Evolutionary conservation across 2,797 vertebrate species (phyloP), one percentile per base, ranked within the genome.

Genomic region (Xenopus petersii): DNA sequence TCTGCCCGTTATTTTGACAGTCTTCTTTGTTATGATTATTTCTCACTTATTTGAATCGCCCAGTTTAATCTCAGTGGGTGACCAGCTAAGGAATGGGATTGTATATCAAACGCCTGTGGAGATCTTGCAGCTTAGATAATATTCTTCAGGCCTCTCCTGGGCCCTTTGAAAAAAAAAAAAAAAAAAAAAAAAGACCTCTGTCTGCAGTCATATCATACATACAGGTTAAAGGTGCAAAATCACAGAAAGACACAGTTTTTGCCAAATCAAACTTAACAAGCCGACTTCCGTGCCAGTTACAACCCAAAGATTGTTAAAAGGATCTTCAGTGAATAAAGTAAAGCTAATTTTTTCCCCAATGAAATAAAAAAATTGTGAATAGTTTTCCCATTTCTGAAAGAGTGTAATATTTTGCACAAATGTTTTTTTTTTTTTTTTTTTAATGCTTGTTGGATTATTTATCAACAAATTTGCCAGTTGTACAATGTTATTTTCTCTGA

Each of bases 1-100:
- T 5, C 59, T 78, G 71, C 79, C 75, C 77, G 71, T 75, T 12
- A 80, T 82, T 73, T n/a, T 36, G 66, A 63, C 51, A 71, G 46
- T 66, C 58, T 70, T 46, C 80, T 73, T 72, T 79, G 70, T 66
- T 55, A 49, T 71, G 70, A 72, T 81, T 75, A 77, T 78, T 81
- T 81, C 21, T 48, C 70, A 61, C 59, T 17, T 33, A 30, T 67
- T 65, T 70, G 75, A 85, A 86, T 84, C 83, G 65, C 67, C 54
- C 66, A 61, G 71, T 79, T 79, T 79, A 79, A 79, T 79, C 77
- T 79, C 77, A 74, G 67, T 74, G 55, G 71, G 77, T 54, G 77
- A 65, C 61, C 60, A 51, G 71, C 55, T 46, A 54, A 17, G 71
- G 55, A 70, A 62, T 70, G 10, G 46, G 21, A 17, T 73, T 75